Evolutionary conservation across 2,888 invertebrate genomes (phyloP).

Genomic region (Thymelicus acteon): DNA sequence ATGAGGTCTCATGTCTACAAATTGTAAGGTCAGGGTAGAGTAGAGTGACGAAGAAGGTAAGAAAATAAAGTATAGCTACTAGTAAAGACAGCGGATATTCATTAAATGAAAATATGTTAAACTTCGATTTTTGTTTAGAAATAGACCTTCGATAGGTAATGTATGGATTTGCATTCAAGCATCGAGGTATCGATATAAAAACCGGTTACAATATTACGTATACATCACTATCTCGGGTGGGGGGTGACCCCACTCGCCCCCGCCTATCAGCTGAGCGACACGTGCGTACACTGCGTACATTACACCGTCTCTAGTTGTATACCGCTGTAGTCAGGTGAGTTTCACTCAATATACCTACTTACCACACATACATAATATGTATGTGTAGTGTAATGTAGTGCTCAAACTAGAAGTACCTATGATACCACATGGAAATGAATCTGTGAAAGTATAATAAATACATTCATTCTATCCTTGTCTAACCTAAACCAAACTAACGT

Average conservation of each 20-base stretch:
- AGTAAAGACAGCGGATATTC: too few relatives aligned
- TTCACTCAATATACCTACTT: neutral
- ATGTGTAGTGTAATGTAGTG: neutral
- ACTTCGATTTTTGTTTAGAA: too few relatives aligned
- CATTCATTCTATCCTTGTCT: too few relatives aligned
- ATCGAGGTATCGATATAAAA: slow-evolving; percentile 15
- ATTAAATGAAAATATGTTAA: too few relatives aligned
- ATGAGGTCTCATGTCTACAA: neutral
- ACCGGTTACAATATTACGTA: neutral
- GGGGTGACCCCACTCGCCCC: slow-evolving; percentile 57
- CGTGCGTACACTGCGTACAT: slow-evolving; percentile 55
- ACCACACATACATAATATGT: too few relatives aligned
- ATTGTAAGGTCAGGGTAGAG: neutral
- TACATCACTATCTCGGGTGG: slow-evolving; percentile 49
- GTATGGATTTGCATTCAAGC: too few relatives aligned
- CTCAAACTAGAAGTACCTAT: neutral
- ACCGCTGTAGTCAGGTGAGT: slow-evolving; percentile 7
- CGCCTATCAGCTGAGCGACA: slow-evolving; percentile 80
- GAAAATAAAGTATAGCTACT: too few relatives aligned
- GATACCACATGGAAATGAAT: too few relatives aligned
- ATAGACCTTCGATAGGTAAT: too few relatives aligned
- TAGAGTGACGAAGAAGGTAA: neutral
- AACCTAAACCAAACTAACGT: too few relatives aligned
- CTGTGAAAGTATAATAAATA: too few relatives aligned
- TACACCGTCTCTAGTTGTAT: slow-evolving; percentile 60